Percentiles rank a stretch among this genome's conserved stretches.
Conservation (phyloP, 2,113 vertebrate species). For the Cyanistes caeruleus region DNA sequence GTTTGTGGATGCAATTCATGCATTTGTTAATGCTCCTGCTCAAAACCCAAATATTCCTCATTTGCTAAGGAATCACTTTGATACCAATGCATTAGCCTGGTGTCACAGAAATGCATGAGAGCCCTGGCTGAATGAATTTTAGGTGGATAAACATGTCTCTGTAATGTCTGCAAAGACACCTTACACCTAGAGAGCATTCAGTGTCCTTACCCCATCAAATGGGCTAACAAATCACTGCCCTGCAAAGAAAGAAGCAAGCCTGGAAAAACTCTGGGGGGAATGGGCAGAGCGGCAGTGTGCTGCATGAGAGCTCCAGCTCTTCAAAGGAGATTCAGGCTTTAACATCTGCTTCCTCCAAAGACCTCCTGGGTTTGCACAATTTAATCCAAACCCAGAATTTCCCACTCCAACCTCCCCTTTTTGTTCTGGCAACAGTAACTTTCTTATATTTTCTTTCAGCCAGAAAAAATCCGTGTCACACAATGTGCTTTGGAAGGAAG, state of each 20-base stretch:
- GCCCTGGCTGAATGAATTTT: neutral
- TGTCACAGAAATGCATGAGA: neutral
- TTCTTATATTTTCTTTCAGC: neutral
- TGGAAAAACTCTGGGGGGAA: neutral
- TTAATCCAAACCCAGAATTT: neutral
- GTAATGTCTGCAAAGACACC: neutral
- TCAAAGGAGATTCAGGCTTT: neutral
- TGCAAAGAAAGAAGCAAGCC: neutral
- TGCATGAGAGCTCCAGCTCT: neutral
- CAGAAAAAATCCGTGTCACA: neutral
- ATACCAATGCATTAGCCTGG: neutral
- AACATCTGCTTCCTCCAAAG: neutral
- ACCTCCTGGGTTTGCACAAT: neutral
- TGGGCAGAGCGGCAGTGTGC: neutral
- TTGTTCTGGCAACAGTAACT: neutral
- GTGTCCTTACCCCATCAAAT: neutral
- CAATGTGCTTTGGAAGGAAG: neutral
- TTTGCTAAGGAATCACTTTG: neutral
- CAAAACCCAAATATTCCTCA: rapidly evolving
- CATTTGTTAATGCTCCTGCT: neutral
- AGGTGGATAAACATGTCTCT: neutral
- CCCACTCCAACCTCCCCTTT: neutral
- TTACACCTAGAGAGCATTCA: neutral
- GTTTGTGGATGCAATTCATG: neutral
- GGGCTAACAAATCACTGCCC: neutral